A percentile compares a stretch with the other conserved stretches of the same genome.
These are phyloP conservation scores for Aphrophora alni DNA, from an alignment of 2,888 invertebrate species.

Conservation along the genomic window DNA sequence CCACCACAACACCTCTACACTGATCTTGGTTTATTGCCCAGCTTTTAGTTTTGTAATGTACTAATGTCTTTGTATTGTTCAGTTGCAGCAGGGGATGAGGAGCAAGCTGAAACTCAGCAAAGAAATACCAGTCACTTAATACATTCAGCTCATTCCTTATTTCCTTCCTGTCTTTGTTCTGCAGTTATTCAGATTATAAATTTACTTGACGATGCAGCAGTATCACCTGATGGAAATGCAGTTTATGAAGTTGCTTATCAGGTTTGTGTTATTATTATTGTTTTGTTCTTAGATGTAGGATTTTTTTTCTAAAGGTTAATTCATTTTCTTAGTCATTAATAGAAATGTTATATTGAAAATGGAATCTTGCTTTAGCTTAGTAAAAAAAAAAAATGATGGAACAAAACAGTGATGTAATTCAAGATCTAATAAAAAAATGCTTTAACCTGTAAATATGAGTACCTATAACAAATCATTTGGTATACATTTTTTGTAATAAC, in stretches of 20 bases:
- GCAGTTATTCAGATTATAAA: slow-evolving; percentile 87
- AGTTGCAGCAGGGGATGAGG: slow-evolving; percentile 62
- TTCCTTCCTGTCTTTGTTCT: slow-evolving; percentile 96
- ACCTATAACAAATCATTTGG: no score
- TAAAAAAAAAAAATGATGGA: no score
- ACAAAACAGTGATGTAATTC: no score
- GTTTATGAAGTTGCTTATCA: slow-evolving; percentile 97
- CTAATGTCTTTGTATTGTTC: neutral
- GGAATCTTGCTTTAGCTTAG: no score
- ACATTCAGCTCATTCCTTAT: slow-evolving; percentile 92
- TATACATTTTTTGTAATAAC: no score
- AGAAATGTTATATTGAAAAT: neutral
- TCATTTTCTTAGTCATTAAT: neutral
- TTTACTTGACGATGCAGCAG: slow-evolving; percentile 94
- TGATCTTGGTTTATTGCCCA: no score
- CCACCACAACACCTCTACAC: no score
- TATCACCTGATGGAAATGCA: slow-evolving; percentile 91
- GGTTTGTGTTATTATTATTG: slow-evolving; percentile 60
- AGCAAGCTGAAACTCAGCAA: slow-evolving; percentile 66
- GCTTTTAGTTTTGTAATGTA: no score
- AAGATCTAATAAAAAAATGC: no score
- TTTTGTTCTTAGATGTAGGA: neutral
- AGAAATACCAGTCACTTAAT: slow-evolving; percentile 80
- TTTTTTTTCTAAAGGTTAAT: neutral
- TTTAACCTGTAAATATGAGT: no score